Conservation (phyloP, 2,113 vertebrate species). For the Aptenodytes patagonicus region DNA sequence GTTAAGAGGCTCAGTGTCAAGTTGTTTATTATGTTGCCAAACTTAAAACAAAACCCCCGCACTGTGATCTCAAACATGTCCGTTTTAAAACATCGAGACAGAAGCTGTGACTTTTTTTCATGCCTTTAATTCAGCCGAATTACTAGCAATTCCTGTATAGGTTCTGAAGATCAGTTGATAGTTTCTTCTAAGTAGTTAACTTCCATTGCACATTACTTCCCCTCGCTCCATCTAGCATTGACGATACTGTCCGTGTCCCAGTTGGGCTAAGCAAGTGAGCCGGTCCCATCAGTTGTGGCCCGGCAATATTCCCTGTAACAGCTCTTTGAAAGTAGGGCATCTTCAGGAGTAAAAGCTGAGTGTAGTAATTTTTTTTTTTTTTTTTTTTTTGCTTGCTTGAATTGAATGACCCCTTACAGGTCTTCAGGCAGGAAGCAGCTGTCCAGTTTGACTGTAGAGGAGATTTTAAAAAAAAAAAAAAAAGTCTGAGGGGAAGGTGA, state of each 20-base stretch:
- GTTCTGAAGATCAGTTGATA: background rate
- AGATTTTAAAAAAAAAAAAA: background rate
- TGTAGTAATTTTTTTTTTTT: background rate
- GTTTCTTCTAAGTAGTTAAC: background rate
- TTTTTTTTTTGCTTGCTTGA: background rate
- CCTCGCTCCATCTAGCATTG: background rate
- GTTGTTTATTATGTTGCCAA: background rate
- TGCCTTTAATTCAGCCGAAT: background rate
- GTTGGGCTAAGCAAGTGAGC: background rate
- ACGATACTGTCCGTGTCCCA: rapidly evolving
- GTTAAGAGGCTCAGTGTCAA: background rate
- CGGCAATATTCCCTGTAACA: background rate
- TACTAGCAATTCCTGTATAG: background rate
- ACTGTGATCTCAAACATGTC: background rate
- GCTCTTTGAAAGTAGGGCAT: background rate
- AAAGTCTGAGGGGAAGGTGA: background rate
- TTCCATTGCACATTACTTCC: background rate
- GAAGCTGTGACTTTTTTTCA: background rate
- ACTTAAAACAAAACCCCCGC: background rate
- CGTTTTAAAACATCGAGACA: rapidly evolving
- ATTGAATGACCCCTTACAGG: background rate
- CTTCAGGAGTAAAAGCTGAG: background rate
- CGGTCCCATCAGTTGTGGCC: background rate
- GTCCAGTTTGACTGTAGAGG: background rate
- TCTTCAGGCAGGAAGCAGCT: background rate